Base-by-base conservation (phyloP, 2,888 invertebrate species). In the Dryomyza anilis region DNA sequence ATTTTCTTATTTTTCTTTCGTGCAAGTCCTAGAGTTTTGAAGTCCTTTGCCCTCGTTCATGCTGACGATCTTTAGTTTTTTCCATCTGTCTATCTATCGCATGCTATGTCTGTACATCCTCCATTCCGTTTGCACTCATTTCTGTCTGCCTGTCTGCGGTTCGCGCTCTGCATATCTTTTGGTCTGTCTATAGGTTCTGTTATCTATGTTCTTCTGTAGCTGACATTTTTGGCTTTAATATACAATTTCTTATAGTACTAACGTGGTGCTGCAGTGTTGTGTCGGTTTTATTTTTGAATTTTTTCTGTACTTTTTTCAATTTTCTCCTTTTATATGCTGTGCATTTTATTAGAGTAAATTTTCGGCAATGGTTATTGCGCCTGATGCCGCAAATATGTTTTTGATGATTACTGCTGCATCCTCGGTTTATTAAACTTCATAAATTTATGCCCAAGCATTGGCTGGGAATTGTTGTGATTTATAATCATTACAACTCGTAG, bases 351-450 rank as follows among this genome's bases (percentile, higher is more conserved):
- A 33, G 33, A 45, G 48, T 19, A 59, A n/a, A 19, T 48, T 48
- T 48, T 29, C 39, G 56, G 39, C 30, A 45, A 52, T n/a, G n/a
- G 25, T 61, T 61, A 61, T 53, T 61, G 61, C 52, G 52, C 61
- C 33, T 25, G 50, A 39, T 61, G 61, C 52, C 39, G 50, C 61
- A 52, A 61, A 61, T 61, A 61, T 61, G 61, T 43, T 61, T 29
- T 27, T 27, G 27, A 61, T 61, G 61, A 61, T 52, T 61, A 52
- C 61, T 27, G 61, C 61, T 39, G 46, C 50, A n/a, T n/a, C n/a
- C n/a, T n/a, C n/a, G n/a, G n/a, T n/a, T n/a, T n/a, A n/a, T n/a
- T n/a, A n/a, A n/a, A n/a, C n/a, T n/a, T n/a, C n/a, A n/a, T n/a
- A n/a, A n/a, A n/a, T n/a, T n/a, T n/a, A n/a, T n/a, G n/a, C n/a